Conservation (phyloP, 2,888 invertebrate species). For the Pollenia angustigena region DNA sequence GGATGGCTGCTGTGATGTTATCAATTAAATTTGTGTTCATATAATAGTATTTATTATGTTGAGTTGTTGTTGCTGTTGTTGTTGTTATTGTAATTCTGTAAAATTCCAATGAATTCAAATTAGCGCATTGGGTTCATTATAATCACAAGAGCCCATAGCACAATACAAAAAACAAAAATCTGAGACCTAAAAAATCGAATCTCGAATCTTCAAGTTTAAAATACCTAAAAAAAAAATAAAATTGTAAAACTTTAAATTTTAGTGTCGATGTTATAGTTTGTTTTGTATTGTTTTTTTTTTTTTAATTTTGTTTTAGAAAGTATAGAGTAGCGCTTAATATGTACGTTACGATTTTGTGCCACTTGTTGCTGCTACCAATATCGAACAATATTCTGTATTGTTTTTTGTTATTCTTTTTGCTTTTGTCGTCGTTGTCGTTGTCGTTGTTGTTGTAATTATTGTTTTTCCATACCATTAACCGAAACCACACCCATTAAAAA, state of each 20-base stretch:
- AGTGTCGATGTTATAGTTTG: constrained; percentile 12
- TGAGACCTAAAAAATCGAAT: constrained; percentile 1
- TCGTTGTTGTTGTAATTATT: constrained; percentile 27
- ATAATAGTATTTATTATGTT: constrained; percentile 65
- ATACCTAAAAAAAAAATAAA: constrained; percentile 29
- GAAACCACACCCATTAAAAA: constrained; percentile 62
- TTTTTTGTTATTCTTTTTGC: constrained; percentile 6
- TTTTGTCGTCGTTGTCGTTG: not conserved
- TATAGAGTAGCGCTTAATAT: constrained; percentile 23
- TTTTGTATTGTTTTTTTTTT: constrained; percentile 30
- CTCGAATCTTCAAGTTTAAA: constrained; percentile 25
- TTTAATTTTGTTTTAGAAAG: constrained; percentile 50
- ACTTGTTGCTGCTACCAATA: constrained; percentile 51
- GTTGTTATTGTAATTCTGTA: constrained; percentile 71
- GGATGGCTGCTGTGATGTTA: constrained; percentile 51
- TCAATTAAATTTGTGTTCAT: constrained; percentile 70
- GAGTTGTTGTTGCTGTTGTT: constrained; percentile 37
- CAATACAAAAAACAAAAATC: constrained; percentile 23
- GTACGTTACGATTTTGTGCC: not conserved
- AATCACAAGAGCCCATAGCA: constrained; percentile 54
- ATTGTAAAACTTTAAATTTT: not conserved
- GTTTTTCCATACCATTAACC: constrained; percentile 60
- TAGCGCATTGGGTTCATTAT: constrained; percentile 58
- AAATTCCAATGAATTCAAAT: constrained; percentile 71
- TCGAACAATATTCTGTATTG: constrained; percentile 25